Percentiles rank a stretch among this genome's conserved stretches.
Evolutionary conservation across 2,797 vertebrate genomes (phyloP).

Genomic region (Sorex maritimensis): DNA sequence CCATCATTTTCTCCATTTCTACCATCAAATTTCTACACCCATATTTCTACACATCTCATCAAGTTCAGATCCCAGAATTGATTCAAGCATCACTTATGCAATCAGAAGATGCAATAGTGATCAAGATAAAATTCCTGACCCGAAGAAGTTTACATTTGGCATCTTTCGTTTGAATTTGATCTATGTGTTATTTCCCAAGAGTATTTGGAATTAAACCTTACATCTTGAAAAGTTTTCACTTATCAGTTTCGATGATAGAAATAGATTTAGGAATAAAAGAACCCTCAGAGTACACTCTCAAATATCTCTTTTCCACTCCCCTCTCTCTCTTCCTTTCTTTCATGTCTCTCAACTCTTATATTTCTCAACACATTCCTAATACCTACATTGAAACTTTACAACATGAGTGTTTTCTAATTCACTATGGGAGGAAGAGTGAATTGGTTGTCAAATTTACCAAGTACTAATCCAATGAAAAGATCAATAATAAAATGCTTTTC

Average conservation of each 20-base stretch:
- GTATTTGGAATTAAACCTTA: conserved; percentile 21
- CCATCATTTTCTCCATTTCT: background rate
- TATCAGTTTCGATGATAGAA: background rate
- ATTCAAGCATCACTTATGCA: background rate
- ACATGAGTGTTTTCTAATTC: conserved; percentile 58
- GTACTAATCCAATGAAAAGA: conserved; percentile 69
- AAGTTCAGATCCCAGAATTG: background rate
- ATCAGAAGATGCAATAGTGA: background rate
- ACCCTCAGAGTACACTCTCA: background rate
- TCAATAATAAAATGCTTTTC: conserved; percentile 74
- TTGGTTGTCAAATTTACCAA: conserved; percentile 65
- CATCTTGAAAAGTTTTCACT: background rate
- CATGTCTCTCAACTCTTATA: background rate
- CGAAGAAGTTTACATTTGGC: background rate
- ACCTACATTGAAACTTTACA: background rate
- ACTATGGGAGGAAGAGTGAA: conserved; percentile 52
- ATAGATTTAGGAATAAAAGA: background rate
- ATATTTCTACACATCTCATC: background rate
- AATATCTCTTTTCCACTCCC: background rate
- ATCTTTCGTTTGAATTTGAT: background rate
- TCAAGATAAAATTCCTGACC: background rate
- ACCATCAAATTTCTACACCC: background rate
- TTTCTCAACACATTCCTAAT: conserved; percentile 41
- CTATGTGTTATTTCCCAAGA: background rate
- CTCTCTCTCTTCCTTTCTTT: background rate